Evolutionary conservation across 2,113 vertebrate genomes (phyloP).

Genomic region (Dipodomys merriami): DNA sequence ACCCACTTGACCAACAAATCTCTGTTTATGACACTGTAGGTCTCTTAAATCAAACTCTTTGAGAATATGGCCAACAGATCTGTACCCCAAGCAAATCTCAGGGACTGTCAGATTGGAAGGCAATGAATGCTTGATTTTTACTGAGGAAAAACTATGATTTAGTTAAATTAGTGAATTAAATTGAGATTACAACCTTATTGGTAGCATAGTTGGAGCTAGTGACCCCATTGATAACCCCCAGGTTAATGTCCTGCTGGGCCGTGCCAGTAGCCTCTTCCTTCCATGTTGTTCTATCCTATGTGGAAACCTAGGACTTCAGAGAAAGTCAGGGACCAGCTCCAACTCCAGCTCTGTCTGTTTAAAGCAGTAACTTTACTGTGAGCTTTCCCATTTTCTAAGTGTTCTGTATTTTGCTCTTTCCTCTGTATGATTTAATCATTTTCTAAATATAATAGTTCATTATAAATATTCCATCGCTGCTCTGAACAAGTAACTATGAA

Average conservation of each 20-base stretch:
- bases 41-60: not conserved
- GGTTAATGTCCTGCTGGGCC: not conserved
- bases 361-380: not conserved
- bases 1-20: rapidly evolving
- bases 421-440: conserved; percentile 11
- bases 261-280: not conserved
- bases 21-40: not conserved
- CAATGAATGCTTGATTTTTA: no score
- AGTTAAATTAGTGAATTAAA: not conserved
- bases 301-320: not conserved
- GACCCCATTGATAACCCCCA: no score
- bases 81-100: not conserved
- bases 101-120: not conserved
- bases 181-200: not conserved
- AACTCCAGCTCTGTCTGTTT: not conserved
- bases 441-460: conserved; percentile 24
- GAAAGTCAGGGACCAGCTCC: not conserved
- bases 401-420: not conserved
- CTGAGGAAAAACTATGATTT: not conserved
- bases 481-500: conserved; percentile 26
- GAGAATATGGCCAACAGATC: not conserved
- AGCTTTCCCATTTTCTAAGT: not conserved
- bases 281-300: not conserved
- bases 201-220: not conserved
- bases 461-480: not conserved